These are phyloP conservation scores for Osmerus mordax DNA, from an alignment of 2,113 vertebrate genomes.

Conservation along the genomic window DNA sequence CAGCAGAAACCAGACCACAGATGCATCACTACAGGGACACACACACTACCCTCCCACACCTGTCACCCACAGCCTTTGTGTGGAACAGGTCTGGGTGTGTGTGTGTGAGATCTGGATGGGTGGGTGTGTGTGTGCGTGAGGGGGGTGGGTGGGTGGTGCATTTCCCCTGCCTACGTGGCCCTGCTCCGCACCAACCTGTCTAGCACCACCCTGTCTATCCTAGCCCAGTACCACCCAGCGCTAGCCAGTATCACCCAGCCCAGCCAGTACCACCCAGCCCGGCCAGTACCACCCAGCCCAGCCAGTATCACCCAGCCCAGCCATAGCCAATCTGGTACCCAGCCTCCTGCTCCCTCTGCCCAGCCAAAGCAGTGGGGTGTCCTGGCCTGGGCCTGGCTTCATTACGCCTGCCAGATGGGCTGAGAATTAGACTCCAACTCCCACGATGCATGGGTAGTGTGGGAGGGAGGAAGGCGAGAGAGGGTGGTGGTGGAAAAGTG, in stretches of 20 bases:
- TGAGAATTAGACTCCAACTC: slow-evolving; percentile 76
- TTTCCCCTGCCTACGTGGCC: no score
- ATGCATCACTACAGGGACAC: slow-evolving; percentile 6
- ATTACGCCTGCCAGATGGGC: slow-evolving; percentile 76
- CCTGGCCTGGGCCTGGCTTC: slow-evolving; percentile 65
- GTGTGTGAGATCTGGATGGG: slow-evolving; percentile 21
- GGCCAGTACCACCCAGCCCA: no score
- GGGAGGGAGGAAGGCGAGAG: slow-evolving; percentile 5
- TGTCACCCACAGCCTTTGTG: slow-evolving; percentile 47
- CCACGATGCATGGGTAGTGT: slow-evolving; percentile 57
- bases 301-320: slow-evolving; percentile 28
- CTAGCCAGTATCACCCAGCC: slow-evolving; percentile 23
- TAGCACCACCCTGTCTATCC: background rate
- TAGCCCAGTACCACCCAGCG: background rate
- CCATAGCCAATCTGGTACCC: slow-evolving; percentile 20
- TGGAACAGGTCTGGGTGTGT: slow-evolving; percentile 64
- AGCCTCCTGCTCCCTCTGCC: slow-evolving; percentile 61
- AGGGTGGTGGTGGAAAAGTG: slow-evolving; percentile 30
- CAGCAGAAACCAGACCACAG: background rate
- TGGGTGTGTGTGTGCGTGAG: slow-evolving; percentile 14
- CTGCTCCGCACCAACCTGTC: no score
- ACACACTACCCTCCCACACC: slow-evolving; percentile 23
- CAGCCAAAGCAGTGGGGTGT: slow-evolving; percentile 67
- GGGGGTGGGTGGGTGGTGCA: no score
- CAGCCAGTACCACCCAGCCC: no score